phyloP scores from a whole-genome alignment of 2,888 invertebrate species.

The Sicus ferrugineus region DNA sequence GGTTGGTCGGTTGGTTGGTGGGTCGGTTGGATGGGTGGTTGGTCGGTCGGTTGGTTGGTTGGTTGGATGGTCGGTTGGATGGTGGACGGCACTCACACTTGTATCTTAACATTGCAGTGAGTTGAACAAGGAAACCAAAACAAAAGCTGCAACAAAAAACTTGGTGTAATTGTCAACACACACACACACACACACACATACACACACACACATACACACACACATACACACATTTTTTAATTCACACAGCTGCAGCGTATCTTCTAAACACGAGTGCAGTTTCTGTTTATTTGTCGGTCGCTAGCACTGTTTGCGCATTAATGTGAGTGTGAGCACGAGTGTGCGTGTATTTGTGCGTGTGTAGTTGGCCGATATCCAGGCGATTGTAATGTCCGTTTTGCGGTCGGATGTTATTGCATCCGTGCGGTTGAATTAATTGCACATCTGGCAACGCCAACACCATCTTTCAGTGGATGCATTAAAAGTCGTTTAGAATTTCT shows the following conservation, averaged over 20 bases:
- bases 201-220: neutral
- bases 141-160: neutral
- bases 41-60: too few relatives aligned
- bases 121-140: too few relatives aligned
- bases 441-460: constrained; percentile 30
- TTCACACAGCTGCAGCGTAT: neutral
- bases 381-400: constrained; percentile 27
- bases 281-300: neutral
- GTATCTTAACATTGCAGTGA: too few relatives aligned
- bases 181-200: neutral
- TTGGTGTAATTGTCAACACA: neutral
- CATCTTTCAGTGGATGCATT: constrained; percentile 1
- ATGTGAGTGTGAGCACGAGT: neutral
- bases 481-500: constrained; percentile 3
- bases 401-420: constrained; percentile 33
- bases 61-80: too few relatives aligned
- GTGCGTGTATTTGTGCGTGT: neutral
- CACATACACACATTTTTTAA: neutral
- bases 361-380: constrained; percentile 24
- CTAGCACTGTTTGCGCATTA: neutral
- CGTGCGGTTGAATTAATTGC: constrained; percentile 38
- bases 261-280: neutral
- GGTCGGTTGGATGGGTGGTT: too few relatives aligned
- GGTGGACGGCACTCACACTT: too few relatives aligned
- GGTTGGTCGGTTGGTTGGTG: too few relatives aligned